Conservation (phyloP, 2,113 vertebrate species). For the Bubo scandiacus region DNA sequence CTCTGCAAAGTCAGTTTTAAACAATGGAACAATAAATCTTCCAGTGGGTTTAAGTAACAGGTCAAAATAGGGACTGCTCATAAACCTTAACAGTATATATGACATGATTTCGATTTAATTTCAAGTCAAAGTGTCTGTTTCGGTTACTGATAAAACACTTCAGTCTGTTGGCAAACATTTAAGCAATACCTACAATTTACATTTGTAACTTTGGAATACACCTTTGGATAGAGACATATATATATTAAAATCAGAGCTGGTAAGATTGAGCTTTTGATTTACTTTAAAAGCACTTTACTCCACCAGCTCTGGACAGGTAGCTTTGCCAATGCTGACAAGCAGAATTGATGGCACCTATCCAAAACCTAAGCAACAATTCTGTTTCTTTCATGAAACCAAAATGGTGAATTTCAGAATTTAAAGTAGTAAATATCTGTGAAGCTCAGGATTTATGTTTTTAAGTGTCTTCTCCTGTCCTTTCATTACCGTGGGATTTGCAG, state of each 20-base stretch:
- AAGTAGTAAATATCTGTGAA: not conserved
- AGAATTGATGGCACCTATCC: not conserved
- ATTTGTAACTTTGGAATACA: not conserved
- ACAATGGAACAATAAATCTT: not conserved
- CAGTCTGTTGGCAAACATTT: not conserved
- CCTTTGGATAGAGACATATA: not conserved
- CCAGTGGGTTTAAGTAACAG: not conserved
- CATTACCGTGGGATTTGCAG: not conserved
- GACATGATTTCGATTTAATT: not conserved
- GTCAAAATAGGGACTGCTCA: not conserved
- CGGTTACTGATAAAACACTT: not conserved
- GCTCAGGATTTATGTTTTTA: not conserved
- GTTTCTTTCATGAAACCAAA: not conserved
- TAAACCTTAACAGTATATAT: not conserved
- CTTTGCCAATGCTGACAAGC: not conserved
- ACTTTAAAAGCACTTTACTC: not conserved
- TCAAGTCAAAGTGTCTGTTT: not conserved
- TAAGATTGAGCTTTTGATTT: not conserved
- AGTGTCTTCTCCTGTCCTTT: not conserved
- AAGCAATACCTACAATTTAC: not conserved
- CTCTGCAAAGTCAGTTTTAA: not conserved
- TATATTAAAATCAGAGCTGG: not conserved
- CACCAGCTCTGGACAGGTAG: not conserved
- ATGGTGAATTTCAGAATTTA: not conserved
- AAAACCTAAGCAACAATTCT: not conserved